These are phyloP conservation scores for Pelvicachromis taeniatus DNA, from an alignment of 2,113 vertebrate species.

Conservation along the genomic window DNA sequence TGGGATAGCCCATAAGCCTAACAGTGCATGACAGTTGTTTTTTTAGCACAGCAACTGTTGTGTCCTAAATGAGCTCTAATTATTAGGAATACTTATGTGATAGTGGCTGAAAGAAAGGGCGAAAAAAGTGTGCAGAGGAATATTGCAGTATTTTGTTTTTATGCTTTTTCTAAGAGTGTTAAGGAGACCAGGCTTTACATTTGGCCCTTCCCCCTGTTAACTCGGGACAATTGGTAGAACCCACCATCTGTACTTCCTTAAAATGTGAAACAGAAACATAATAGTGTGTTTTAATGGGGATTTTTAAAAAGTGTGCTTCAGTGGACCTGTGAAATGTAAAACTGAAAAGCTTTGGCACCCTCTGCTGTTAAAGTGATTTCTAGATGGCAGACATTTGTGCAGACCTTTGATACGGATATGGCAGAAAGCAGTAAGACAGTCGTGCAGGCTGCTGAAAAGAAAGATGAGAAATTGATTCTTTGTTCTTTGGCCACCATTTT, in stretches of 20 bases:
- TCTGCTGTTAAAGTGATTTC: constrained; percentile 76
- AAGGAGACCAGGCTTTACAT: not conserved
- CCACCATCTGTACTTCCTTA: constrained; percentile 9
- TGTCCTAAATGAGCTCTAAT: constrained; percentile 7
- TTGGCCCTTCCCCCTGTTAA: not conserved
- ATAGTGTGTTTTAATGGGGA: constrained; percentile 4
- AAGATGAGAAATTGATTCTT: not conserved
- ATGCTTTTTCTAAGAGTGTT: not conserved
- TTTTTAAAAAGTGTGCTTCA: constrained; percentile 19
- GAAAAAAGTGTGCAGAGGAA: not conserved
- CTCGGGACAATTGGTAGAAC: not conserved
- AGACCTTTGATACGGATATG: constrained; percentile 30
- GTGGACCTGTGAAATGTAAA: constrained; percentile 31
- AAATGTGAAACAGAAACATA: constrained; percentile 15
- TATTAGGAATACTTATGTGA: not conserved
- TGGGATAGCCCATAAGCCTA: not conserved
- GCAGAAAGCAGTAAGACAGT: constrained; percentile 22
- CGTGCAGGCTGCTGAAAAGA: not conserved
- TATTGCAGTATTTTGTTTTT: constrained; percentile 20
- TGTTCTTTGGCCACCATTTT: not conserved
- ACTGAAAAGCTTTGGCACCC: constrained; percentile 81
- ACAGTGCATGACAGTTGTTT: not conserved
- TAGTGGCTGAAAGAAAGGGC: not conserved
- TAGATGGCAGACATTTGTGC: constrained; percentile 54
- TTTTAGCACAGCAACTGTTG: not conserved